A percentile compares a stretch with the other conserved stretches of the same genome.
phyloP scores from a whole-genome alignment of 1,140 invertebrate species.

The Mactra quadrangularis region DNA sequence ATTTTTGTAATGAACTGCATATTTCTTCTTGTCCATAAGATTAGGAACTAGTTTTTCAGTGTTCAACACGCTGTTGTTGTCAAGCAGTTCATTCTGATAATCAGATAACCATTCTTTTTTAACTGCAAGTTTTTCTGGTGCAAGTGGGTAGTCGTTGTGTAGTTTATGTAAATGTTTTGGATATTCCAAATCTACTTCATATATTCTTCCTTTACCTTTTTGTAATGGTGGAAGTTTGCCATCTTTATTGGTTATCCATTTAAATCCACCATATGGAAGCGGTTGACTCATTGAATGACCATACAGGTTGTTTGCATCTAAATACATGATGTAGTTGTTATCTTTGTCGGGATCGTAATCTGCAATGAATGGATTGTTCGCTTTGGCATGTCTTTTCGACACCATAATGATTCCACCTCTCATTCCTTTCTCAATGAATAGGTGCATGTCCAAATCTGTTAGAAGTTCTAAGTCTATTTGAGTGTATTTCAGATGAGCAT shows the following conservation, averaged over 20 bases:
- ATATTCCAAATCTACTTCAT: slow-evolving; percentile 63
- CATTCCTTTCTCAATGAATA: slow-evolving; percentile 70
- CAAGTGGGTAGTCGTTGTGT: slow-evolving; percentile 61
- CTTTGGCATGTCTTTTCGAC: slow-evolving; percentile 65
- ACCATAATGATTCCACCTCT: slow-evolving; percentile 66
- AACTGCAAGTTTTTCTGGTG: slow-evolving; percentile 43
- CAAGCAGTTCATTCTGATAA: slow-evolving; percentile 19
- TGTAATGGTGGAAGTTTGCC: not conserved
- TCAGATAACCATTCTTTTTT: slow-evolving; percentile 15
- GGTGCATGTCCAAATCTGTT: slow-evolving; percentile 68
- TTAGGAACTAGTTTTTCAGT: slow-evolving; percentile 45
- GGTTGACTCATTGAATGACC: slow-evolving; percentile 43
- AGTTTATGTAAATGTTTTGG: no score
- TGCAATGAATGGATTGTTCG: slow-evolving; percentile 70
- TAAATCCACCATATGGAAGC: slow-evolving; percentile 48
- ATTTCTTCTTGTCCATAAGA: slow-evolving; percentile 54
- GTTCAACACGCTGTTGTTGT: slow-evolving; percentile 3
- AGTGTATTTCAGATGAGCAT: slow-evolving; percentile 69
- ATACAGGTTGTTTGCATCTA: slow-evolving; percentile 56
- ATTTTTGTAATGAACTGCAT: slow-evolving; percentile 62
- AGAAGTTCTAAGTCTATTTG: slow-evolving; percentile 71
- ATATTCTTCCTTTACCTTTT: slow-evolving; percentile 20
- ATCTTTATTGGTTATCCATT: slow-evolving; percentile 23
- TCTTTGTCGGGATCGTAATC: slow-evolving; percentile 58
- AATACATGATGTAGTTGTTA: slow-evolving; percentile 65